phyloP scores from a whole-genome alignment of 2,797 vertebrate species.

The Synanceia verrucosa region DNA sequence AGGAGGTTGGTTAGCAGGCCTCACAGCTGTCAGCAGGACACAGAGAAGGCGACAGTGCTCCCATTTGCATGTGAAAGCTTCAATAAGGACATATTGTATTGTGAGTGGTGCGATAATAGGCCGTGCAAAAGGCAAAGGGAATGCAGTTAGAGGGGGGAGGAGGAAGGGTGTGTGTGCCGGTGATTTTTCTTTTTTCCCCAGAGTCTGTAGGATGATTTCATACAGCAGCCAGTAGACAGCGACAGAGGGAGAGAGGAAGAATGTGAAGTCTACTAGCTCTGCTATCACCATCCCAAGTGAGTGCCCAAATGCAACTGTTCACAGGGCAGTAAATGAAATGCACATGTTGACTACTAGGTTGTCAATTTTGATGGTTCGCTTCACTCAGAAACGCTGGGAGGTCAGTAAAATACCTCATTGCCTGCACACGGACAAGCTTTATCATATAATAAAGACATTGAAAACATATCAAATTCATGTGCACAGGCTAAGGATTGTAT shows the following conservation, averaged over 20 bases:
- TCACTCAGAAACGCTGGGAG: background rate
- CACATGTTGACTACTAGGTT: background rate
- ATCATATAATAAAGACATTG: too few species aligned
- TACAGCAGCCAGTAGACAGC: conserved; percentile 26
- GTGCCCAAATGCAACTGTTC: background rate
- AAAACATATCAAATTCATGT: too few species aligned
- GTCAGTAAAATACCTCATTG: background rate
- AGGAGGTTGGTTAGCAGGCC: conserved; percentile 65
- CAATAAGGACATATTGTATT: conserved; percentile 76
- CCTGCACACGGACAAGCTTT: too few species aligned
- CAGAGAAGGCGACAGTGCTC: conserved; percentile 59
- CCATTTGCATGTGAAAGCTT: conserved; percentile 80
- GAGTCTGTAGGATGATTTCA: conserved; percentile 44
- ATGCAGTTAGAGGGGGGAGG: conserved; percentile 46
- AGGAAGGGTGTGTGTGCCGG: conserved; percentile 29
- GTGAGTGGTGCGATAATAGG: conserved; percentile 69
- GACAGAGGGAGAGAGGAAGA: conserved; percentile 6
- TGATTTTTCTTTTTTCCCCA: conserved; percentile 39
- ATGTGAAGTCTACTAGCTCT: conserved; percentile 10
- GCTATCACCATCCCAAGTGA: background rate
- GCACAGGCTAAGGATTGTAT: too few species aligned
- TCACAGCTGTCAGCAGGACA: conserved; percentile 74
- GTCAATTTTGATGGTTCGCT: background rate
- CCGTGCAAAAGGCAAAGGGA: conserved; percentile 63
- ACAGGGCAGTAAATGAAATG: background rate